Evolutionary conservation across 2,888 invertebrate genomes (phyloP).

Genomic region (Zaprionus bogoriensis): DNA sequence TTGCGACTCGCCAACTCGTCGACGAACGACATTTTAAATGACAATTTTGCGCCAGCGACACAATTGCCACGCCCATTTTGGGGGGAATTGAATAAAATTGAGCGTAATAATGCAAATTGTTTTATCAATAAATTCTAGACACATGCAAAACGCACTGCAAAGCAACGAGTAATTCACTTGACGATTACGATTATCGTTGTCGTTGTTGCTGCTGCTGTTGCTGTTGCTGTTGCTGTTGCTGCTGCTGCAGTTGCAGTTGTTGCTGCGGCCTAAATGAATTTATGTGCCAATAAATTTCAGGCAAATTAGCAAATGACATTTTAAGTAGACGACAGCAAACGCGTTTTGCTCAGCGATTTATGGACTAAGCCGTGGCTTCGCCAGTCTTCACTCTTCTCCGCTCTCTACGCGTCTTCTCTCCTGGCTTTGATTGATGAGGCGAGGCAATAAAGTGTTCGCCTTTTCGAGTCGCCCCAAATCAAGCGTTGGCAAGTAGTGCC

Average conservation of each 20-base stretch:
- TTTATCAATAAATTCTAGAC: constrained; percentile 76
- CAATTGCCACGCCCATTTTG: constrained; percentile 22
- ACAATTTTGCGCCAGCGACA: constrained; percentile 72
- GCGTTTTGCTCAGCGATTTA: constrained; percentile 60
- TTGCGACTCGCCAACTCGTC: constrained; percentile 56
- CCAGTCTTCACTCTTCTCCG: not conserved
- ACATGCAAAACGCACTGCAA: constrained; percentile 32
- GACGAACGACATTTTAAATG: constrained; percentile 71
- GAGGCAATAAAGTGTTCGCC: constrained; percentile 40
- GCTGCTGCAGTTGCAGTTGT: constrained; percentile 17
- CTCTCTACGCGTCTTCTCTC: not conserved
- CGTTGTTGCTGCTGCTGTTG: constrained; percentile 14
- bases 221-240: constrained; percentile 16
- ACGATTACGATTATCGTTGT: constrained; percentile 17
- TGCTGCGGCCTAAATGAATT: constrained; percentile 60
- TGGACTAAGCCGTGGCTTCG: constrained; percentile 36
- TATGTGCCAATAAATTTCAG: constrained; percentile 76
- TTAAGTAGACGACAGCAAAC: constrained; percentile 58
- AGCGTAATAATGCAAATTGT: constrained; percentile 76
- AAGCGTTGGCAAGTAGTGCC: constrained; percentile 4
- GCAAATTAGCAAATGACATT: constrained; percentile 75
- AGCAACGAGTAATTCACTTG: constrained; percentile 29
- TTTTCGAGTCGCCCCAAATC: constrained; percentile 52
- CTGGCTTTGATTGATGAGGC: constrained; percentile 46
- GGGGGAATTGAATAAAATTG: constrained; percentile 51